Conservation (phyloP, 2,797 vertebrate genomes). For the Epinephelus malabaricus region DNA sequence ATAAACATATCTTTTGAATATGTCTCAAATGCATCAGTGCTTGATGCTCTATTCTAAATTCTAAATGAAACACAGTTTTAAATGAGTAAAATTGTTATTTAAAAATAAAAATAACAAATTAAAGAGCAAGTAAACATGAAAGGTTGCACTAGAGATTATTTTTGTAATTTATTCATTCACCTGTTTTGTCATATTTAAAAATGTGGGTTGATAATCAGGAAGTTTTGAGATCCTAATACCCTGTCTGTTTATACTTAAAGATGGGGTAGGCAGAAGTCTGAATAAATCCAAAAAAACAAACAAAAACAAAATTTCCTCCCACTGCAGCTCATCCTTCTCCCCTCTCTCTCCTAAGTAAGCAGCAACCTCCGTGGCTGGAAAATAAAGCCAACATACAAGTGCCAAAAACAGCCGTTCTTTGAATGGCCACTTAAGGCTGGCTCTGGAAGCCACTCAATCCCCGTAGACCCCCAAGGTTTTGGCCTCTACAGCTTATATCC, state of each 20-base stretch:
- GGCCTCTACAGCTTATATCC: no score
- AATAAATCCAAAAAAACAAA: no score
- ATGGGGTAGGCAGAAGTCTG: neutral
- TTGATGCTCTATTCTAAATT: no score
- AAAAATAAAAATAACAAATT: neutral
- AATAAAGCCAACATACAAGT: no score
- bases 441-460: no score
- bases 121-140: neutral
- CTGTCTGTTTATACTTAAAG: neutral
- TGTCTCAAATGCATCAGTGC: neutral
- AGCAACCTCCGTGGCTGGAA: no score
- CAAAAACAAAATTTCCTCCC: no score
- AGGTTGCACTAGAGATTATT: neutral
- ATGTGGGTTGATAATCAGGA: neutral
- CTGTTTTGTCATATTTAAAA: neutral
- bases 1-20: neutral
- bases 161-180: neutral
- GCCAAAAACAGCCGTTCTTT: no score
- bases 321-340: no score
- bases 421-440: no score
- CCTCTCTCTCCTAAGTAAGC: no score
- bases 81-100: neutral
- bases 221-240: neutral
- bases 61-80: neutral
- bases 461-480: no score